Conservation (phyloP, 1,140 invertebrate genomes). For the Drosophila pallidifrons region DNA sequence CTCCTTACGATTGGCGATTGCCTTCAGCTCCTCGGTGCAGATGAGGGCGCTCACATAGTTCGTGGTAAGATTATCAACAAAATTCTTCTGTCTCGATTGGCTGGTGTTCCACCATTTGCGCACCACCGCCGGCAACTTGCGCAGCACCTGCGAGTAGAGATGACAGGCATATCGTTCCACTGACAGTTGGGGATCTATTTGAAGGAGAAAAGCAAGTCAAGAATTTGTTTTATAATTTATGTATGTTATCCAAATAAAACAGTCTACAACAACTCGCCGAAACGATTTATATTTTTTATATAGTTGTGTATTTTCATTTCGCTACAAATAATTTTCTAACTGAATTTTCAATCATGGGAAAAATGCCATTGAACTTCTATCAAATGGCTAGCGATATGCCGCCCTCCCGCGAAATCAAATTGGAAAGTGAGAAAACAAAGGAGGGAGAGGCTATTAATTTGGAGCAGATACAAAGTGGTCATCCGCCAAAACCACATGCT, state of each 20-base stretch:
- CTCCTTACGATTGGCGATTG: conserved; percentile 85
- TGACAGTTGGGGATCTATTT: conserved; percentile 63
- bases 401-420: conserved; percentile 29
- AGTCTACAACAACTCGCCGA: neutral
- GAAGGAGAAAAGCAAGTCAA: conserved; percentile 13
- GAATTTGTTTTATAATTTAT: neutral
- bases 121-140: conserved; percentile 91
- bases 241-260: conserved; percentile 10
- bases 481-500: neutral
- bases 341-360: conserved; percentile 43
- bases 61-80: conserved; percentile 91
- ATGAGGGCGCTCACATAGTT: conserved; percentile 90
- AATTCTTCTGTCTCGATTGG: conserved; percentile 88
- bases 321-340: conserved; percentile 14
- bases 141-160: conserved; percentile 88
- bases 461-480: conserved; percentile 28
- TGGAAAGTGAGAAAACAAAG: conserved; percentile 42
- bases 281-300: neutral
- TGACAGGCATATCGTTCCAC: conserved; percentile 89
- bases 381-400: conserved; percentile 45
- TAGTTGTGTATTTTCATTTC: conserved; percentile 19
- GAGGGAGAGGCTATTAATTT: conserved; percentile 58
- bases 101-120: conserved; percentile 92
- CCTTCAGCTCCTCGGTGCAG: conserved; percentile 89
- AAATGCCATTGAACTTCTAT: conserved; percentile 56